phyloP scores from a whole-genome alignment of 2,888 invertebrate genomes.

The Rhopalosiphum nymphaeae region DNA sequence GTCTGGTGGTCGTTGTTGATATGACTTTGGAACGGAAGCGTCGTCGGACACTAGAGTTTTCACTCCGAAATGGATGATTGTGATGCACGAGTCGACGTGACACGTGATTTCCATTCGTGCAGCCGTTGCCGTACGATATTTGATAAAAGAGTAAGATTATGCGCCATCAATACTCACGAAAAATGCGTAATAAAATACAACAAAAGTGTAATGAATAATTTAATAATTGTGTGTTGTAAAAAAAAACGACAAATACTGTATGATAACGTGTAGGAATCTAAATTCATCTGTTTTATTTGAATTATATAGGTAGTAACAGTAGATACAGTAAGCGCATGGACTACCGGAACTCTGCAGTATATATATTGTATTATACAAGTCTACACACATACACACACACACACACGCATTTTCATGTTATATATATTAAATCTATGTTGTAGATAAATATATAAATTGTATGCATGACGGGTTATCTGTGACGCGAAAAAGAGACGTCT shows the following conservation, averaged over 20 bases:
- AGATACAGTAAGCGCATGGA: too few relatives aligned
- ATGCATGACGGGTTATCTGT: background rate
- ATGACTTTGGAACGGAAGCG: background rate
- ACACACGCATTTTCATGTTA: background rate
- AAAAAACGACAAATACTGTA: background rate
- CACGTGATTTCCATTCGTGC: background rate
- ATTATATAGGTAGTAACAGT: background rate
- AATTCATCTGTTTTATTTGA: background rate
- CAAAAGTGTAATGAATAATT: background rate
- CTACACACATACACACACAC: background rate
- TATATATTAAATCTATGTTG: background rate
- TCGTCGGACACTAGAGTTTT: background rate
- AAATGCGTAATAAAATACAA: background rate
- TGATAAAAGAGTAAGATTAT: background rate
- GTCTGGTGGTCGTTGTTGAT: background rate
- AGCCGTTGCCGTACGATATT: background rate
- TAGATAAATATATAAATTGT: background rate
- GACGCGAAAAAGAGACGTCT: background rate
- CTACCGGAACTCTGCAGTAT: background rate
- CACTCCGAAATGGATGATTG: background rate
- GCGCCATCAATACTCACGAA: background rate
- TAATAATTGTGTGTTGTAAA: background rate
- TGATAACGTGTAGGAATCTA: background rate
- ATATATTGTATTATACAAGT: background rate
- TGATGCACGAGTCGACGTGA: background rate